These are phyloP conservation scores for Nycteola revayana DNA, from an alignment of 2,888 invertebrate genomes.

Conservation along the genomic window DNA sequence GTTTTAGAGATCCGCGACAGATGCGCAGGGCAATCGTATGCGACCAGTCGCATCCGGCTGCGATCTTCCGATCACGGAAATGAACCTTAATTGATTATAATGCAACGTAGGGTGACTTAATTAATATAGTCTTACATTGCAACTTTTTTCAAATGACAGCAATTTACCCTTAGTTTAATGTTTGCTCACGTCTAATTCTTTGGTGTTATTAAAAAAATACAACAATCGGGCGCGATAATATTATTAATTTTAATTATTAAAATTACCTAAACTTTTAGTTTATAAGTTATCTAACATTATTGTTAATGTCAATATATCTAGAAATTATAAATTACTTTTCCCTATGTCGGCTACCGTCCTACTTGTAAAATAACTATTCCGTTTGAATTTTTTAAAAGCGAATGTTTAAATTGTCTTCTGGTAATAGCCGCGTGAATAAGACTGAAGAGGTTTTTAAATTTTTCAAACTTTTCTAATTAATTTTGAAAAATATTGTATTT, in stretches of 20 bases:
- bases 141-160: conserved; percentile 15
- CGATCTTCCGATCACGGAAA: no score
- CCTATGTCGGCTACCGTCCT: conserved; percentile 46
- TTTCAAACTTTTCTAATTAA: conserved; percentile 71
- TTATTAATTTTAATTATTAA: conserved; percentile 10
- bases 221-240: conserved; percentile 16
- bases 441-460: conserved; percentile 68
- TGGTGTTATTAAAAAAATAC: conserved; percentile 11
- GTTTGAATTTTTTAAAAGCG: conserved; percentile 11
- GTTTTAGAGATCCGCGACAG: no score
- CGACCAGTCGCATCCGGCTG: no score
- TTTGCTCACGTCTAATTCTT: conserved; percentile 31
- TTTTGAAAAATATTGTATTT: conserved; percentile 53
- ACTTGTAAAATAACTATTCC: conserved; percentile 15
- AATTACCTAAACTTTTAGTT: conserved; percentile 16
- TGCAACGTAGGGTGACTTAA: no score
- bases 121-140: conserved; percentile 25
- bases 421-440: conserved; percentile 59
- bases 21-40: no score
- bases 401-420: conserved; percentile 30
- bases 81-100: no score
- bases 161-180: conserved; percentile 15
- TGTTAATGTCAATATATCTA: conserved; percentile 16
- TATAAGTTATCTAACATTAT: conserved; percentile 17
- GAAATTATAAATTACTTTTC: conserved; percentile 12